Evolutionary conservation across 2,113 vertebrate species (phyloP).

Genomic region (Gobiocypris rarus): DNA sequence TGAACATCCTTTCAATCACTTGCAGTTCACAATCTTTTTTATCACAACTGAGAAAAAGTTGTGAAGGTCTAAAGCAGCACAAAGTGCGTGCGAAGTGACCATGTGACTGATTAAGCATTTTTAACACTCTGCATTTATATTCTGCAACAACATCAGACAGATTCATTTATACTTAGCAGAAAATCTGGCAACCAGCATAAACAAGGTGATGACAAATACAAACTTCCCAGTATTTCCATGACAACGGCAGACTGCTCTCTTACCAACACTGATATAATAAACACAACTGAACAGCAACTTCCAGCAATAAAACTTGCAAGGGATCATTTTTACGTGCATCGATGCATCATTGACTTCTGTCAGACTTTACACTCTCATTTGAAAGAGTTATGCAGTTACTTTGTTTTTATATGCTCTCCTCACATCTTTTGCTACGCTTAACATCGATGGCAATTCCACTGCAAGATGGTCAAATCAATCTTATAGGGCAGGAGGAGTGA

Average conservation of each 20-base stretch:
- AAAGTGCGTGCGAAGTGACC: not conserved
- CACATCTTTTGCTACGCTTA: not conserved
- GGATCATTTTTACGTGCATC: constrained; percentile 1
- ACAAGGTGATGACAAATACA: constrained; percentile 12
- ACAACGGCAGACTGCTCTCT: constrained; percentile 33
- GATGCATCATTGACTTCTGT: not conserved
- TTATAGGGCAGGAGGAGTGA: not conserved
- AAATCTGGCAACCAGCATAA: constrained; percentile 20
- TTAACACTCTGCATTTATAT: not conserved
- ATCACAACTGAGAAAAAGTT: not conserved
- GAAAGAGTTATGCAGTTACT: constrained; percentile 28
- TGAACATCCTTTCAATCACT: not conserved
- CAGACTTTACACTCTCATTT: constrained; percentile 22
- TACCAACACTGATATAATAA: not conserved
- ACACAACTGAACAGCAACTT: not conserved
- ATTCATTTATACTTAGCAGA: constrained; percentile 9
- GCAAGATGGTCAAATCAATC: not conserved
- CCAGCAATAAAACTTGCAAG: constrained; percentile 4
- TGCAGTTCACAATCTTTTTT: not conserved
- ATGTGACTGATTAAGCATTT: not conserved
- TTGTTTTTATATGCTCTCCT: not conserved
- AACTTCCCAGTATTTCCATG: constrained; percentile 16
- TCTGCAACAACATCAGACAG: constrained; percentile 12
- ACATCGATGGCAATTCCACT: constrained; percentile 15
- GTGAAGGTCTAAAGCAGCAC: not conserved